Evolutionary conservation across 2,113 vertebrate genomes (phyloP).

Genomic region (Antechinus stuartii): DNA sequence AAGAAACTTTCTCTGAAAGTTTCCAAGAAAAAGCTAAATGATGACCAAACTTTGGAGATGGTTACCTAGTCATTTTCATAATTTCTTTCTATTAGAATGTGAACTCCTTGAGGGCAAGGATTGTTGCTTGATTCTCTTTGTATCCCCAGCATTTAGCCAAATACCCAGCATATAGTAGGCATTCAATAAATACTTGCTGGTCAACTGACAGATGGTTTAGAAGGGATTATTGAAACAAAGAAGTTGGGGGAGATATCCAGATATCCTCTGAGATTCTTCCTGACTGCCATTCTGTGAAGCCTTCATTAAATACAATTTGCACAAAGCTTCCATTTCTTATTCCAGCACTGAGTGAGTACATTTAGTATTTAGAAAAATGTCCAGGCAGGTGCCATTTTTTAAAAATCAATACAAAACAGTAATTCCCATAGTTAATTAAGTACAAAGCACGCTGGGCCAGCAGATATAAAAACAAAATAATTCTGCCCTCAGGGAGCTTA

Average conservation of each 20-base stretch:
- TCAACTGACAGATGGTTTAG: background rate
- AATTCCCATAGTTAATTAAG: background rate
- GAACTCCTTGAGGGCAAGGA: background rate
- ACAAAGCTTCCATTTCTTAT: background rate
- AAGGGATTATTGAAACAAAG: background rate
- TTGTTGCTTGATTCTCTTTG: background rate
- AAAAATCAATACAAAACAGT: background rate
- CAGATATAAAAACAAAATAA: background rate
- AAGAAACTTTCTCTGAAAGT: background rate
- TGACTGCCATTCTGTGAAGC: background rate
- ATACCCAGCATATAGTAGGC: background rate
- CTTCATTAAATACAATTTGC: background rate
- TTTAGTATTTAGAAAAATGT: too few relatives aligned
- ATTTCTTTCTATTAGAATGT: background rate
- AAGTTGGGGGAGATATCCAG: background rate
- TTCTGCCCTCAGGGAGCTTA: background rate
- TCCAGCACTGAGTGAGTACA: background rate
- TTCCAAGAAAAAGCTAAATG: background rate
- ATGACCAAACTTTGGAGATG: background rate
- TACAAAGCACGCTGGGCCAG: background rate
- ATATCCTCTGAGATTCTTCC: background rate
- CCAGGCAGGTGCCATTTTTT: background rate
- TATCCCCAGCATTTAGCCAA: background rate
- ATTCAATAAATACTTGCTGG: background rate
- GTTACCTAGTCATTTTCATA: background rate